These are phyloP conservation scores for Drosophila kanapiae DNA, from an alignment of 1,140 invertebrate species.

Conservation along the genomic window DNA sequence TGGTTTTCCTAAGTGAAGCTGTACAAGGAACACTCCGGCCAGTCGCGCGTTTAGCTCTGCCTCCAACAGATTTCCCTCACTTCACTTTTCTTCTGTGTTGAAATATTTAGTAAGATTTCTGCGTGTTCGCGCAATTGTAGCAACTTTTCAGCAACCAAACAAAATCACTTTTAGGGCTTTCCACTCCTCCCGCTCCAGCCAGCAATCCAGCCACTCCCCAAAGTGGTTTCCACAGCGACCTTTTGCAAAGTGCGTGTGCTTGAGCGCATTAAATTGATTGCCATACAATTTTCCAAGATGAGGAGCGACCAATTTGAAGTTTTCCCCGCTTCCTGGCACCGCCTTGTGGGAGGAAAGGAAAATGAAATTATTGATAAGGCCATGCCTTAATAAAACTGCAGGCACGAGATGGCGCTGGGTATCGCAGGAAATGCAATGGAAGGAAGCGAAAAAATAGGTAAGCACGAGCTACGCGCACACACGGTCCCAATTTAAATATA, in stretches of 20 bases:
- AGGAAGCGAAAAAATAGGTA: constrained; percentile 22
- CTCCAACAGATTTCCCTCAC: constrained; percentile 4
- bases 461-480: constrained; percentile 26
- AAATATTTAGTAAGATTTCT: constrained; percentile 79
- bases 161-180: constrained; percentile 58
- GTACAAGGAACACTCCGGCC: not conserved
- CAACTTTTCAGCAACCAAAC: constrained; percentile 62
- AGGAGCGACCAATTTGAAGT: constrained; percentile 52
- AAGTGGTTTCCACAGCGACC: constrained; percentile 59
- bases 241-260: constrained; percentile 69
- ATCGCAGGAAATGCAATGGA: constrained; percentile 63
- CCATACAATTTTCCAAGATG: constrained; percentile 65
- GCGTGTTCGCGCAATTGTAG: constrained; percentile 60
- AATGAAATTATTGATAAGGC: constrained; percentile 54
- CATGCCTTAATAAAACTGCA: constrained; percentile 64
- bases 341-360: constrained; percentile 1
- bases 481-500: constrained; percentile 74
- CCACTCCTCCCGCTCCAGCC: not conserved
- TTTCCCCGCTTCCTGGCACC: constrained; percentile 27
- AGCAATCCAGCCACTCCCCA: constrained; percentile 14
- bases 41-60: not conserved
- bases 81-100: constrained; percentile 52
- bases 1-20: constrained; percentile 35
- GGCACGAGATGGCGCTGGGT: constrained; percentile 60
- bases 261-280: constrained; percentile 80